These are phyloP conservation scores for Poeciliopsis paucimaculata DNA, from an alignment of 2,797 vertebrate species.

Conservation along the genomic window DNA sequence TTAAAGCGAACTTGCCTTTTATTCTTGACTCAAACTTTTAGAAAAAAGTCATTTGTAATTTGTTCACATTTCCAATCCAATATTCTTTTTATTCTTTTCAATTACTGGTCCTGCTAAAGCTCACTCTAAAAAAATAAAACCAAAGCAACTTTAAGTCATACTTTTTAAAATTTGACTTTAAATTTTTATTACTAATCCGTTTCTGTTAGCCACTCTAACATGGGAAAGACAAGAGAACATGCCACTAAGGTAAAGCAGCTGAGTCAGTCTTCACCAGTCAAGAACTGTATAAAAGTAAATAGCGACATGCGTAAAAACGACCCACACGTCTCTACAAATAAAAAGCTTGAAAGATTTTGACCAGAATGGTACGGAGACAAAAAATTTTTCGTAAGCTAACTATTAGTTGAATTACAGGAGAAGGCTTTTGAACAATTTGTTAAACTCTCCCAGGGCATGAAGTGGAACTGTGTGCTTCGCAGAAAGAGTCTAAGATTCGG, in stretches of 20 bases:
- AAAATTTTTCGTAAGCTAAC: background rate
- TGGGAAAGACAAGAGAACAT: background rate
- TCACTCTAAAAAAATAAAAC: background rate
- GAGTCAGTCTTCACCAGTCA: background rate
- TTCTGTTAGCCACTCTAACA: background rate
- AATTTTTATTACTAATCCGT: background rate
- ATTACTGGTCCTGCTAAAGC: background rate
- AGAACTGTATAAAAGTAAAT: background rate
- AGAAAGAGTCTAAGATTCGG: background rate
- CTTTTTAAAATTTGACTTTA: background rate
- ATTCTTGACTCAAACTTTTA: background rate
- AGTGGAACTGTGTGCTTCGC: background rate
- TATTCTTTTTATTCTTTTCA: background rate
- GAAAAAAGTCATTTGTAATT: background rate
- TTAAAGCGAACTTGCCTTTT: background rate
- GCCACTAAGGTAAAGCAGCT: background rate
- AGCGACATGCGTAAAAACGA: no score
- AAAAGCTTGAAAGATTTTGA: no score
- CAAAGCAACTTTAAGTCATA: background rate
- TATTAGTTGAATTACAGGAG: background rate
- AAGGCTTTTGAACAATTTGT: background rate
- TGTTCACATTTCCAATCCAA: background rate
- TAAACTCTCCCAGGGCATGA: background rate
- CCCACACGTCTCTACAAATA: no score
- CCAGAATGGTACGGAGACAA: no score